These are phyloP conservation scores for Noctuana brunneofusca DNA, from an alignment of 2,888 invertebrate genomes.

Conservation along the genomic window DNA sequence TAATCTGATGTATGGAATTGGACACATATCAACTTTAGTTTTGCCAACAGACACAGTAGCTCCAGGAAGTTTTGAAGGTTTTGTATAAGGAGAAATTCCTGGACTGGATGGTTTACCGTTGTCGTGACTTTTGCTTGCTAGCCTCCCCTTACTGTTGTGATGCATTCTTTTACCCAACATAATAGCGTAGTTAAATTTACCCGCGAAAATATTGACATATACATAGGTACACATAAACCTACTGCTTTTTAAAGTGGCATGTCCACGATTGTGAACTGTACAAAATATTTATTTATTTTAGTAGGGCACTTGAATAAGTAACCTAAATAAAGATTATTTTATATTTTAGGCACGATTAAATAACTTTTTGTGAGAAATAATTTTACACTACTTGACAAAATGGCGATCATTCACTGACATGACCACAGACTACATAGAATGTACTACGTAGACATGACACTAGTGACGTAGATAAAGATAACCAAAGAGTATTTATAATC, in stretches of 20 bases:
- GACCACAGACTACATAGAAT: too few species aligned
- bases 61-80: conserved; percentile 74
- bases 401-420: conserved; percentile 27
- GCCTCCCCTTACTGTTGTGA: conserved; percentile 76
- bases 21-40: conserved; percentile 70
- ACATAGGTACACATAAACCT: conserved; percentile 42
- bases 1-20: conserved; percentile 86
- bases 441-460: too few species aligned
- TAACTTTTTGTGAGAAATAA: conserved; percentile 2
- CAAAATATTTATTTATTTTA: conserved; percentile 18
- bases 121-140: conserved; percentile 78
- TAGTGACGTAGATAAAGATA: too few species aligned
- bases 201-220: conserved; percentile 60
- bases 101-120: conserved; percentile 78
- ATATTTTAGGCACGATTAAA: conserved; percentile 7
- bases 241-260: conserved; percentile 12
- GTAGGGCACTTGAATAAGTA: conserved; percentile 1
- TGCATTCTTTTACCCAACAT: conserved; percentile 81
- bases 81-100: conserved; percentile 73
- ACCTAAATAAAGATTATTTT: conserved; percentile 1
- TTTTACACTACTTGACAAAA: conserved; percentile 30
- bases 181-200: conserved; percentile 60
- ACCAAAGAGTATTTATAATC: too few species aligned
- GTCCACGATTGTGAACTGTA: not conserved
- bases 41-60: conserved; percentile 67